Percentiles rank a stretch among this genome's conserved stretches.
Conservation (phyloP, 2,113 vertebrate species). For the Rhinopomastus cyanomelas region DNA sequence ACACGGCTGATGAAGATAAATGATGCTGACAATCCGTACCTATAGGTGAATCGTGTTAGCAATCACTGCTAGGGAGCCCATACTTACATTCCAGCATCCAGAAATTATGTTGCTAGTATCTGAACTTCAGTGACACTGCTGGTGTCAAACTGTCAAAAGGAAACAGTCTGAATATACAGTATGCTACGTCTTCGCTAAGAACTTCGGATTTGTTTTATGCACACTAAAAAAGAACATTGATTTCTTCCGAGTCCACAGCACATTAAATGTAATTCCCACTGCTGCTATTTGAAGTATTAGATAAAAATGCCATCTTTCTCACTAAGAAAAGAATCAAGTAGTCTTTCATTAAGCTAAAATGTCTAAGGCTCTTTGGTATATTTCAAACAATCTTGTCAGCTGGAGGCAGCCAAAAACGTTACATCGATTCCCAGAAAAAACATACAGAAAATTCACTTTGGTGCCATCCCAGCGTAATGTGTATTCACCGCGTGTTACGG, state of each 20-base stretch:
- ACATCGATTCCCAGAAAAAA: background rate
- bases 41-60: background rate
- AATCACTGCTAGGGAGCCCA: background rate
- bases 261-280: background rate
- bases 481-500: background rate
- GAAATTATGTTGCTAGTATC: background rate
- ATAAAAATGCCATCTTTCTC: conserved; percentile 9
- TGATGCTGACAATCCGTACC: background rate
- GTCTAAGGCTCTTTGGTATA: background rate
- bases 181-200: background rate
- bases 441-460: background rate
- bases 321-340: background rate
- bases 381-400: background rate
- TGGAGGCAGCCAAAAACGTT: background rate
- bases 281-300: background rate
- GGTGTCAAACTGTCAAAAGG: too few relatives aligned
- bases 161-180: background rate
- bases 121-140: background rate
- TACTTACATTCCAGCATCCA: background rate
- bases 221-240: conserved; percentile 2
- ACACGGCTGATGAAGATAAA: background rate
- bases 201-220: background rate
- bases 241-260: background rate
- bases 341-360: background rate
- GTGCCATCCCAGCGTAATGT: background rate